Percentiles rank a stretch among this genome's conserved stretches.
These are phyloP conservation scores for Polymixis flavicincta DNA, from an alignment of 2,888 invertebrate species.

Conservation along the genomic window DNA sequence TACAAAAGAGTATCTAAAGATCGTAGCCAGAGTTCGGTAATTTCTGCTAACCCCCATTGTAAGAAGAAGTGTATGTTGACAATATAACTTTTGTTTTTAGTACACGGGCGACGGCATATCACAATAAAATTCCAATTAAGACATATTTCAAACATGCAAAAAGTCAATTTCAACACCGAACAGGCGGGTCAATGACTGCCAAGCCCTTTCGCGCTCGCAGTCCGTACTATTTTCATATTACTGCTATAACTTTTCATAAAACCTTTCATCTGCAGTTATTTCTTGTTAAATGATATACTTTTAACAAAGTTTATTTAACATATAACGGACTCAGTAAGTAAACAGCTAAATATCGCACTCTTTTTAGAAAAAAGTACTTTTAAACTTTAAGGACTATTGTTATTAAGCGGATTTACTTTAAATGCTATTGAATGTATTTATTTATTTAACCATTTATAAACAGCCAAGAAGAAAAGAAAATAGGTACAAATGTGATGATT, in stretches of 20 bases:
- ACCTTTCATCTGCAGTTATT: conserved; percentile 7
- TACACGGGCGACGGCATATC: neutral
- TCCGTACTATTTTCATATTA: conserved; percentile 23
- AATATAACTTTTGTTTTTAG: neutral
- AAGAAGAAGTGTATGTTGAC: neutral
- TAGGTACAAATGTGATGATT: too few species aligned
- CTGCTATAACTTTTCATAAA: conserved; percentile 18
- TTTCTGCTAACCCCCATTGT: neutral
- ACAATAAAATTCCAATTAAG: conserved; percentile 5
- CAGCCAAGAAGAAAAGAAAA: too few species aligned
- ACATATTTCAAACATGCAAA: neutral
- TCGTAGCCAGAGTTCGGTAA: neutral
- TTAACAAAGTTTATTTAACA: neutral
- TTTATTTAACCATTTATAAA: neutral
- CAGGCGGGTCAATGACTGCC: conserved; percentile 12
- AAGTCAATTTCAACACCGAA: neutral
- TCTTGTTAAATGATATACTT: neutral
- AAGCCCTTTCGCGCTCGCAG: neutral
- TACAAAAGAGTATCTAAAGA: neutral
- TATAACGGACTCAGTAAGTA: neutral
- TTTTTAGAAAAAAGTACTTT: neutral
- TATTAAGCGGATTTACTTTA: neutral
- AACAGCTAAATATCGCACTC: neutral
- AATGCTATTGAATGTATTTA: neutral
- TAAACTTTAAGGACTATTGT: neutral